Evolutionary conservation across 2,113 vertebrate genomes (phyloP).

Genomic region (Vidua chalybeata): DNA sequence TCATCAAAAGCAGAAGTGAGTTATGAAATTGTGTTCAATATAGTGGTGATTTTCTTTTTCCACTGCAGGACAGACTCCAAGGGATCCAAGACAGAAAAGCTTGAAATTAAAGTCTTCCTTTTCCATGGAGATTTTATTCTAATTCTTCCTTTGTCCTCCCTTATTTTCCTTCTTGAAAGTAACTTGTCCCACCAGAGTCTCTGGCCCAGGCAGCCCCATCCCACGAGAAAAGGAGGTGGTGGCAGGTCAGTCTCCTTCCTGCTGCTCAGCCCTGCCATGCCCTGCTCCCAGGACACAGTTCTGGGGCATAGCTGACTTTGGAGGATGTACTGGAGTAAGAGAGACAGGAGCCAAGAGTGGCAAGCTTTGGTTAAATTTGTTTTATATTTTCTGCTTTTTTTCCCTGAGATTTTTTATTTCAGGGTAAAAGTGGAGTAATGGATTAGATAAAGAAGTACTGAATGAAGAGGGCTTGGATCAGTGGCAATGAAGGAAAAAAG

Average conservation of each 20-base stretch:
- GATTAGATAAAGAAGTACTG: background rate
- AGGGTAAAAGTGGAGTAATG: background rate
- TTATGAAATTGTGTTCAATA: background rate
- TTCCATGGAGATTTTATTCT: background rate
- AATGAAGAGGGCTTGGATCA: background rate
- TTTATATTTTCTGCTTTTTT: background rate
- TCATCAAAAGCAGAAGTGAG: background rate
- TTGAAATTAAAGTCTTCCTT: background rate
- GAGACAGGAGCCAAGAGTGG: background rate
- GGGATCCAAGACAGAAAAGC: background rate
- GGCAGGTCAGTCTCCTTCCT: background rate
- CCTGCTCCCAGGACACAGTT: background rate
- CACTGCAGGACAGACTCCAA: background rate
- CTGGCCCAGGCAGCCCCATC: background rate
- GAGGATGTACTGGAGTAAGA: background rate
- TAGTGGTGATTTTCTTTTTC: background rate
- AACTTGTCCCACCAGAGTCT: background rate
- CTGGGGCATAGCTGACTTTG: background rate
- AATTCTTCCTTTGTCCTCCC: background rate
- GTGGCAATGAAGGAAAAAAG: background rate
- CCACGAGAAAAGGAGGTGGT: background rate
- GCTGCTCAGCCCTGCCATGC: background rate
- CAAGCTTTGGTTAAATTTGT: background rate
- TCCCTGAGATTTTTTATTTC: background rate
- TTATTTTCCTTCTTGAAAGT: background rate